These are phyloP conservation scores for Enteromius fasciolatus DNA, from an alignment of 2,797 vertebrate species.

Conservation along the genomic window DNA sequence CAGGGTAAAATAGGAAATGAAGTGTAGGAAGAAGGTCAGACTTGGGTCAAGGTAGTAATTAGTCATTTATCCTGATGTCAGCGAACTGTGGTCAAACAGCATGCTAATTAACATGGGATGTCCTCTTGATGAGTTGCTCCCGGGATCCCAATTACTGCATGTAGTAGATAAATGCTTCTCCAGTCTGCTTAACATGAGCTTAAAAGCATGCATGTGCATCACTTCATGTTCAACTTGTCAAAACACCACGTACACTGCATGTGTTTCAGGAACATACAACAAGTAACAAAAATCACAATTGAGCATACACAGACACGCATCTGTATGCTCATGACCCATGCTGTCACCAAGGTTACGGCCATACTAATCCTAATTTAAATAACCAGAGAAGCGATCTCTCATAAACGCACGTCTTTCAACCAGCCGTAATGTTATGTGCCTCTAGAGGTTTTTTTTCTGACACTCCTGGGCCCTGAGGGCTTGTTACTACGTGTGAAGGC, in stretches of 20 bases:
- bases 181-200: background rate
- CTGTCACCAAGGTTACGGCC: slow-evolving; percentile 42
- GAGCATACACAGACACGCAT: background rate
- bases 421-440: slow-evolving; percentile 23
- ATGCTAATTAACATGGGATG: slow-evolving; percentile 66
- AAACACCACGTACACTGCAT: background rate
- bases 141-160: background rate
- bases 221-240: background rate
- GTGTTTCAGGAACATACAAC: background rate
- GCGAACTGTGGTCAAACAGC: slow-evolving; percentile 60
- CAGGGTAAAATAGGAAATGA: background rate
- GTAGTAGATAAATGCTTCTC: background rate
- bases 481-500: slow-evolving; percentile 11
- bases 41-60: slow-evolving; percentile 44
- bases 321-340: slow-evolving; percentile 8
- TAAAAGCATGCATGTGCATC: background rate
- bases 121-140: background rate
- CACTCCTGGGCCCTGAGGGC: slow-evolving; percentile 33
- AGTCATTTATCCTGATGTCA: slow-evolving; percentile 54
- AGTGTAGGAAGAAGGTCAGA: slow-evolving; percentile 16
- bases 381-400: slow-evolving; percentile 2
- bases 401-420: background rate
- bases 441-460: slow-evolving; percentile 24
- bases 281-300: background rate
- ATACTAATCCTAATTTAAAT: slow-evolving; percentile 48